Base-by-base conservation (phyloP, 2,888 invertebrate species). In the Tiliacea aurago region DNA sequence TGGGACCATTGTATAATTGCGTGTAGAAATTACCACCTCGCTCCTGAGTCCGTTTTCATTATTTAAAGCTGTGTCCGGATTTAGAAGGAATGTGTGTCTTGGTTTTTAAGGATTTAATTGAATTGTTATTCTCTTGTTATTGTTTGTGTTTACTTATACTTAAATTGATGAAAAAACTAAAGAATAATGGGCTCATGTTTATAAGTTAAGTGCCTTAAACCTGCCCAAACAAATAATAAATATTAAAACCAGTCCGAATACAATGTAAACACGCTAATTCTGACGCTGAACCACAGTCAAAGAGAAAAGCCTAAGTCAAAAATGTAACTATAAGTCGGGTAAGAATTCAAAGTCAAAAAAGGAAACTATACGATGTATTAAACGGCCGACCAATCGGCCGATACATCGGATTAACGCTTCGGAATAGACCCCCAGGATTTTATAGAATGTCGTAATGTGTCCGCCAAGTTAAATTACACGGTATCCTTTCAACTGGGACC, bases 1-100 rank as follows among this genome's bases (percentile, higher is more conserved):
- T 83, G 83, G 80, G 75, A 73, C 82, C 78, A 71, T 81, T 83
- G 86, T 83, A 82, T 85, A 87, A 90, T 90, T 87, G 85, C 83
- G 76, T 87, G 86, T 86, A 85, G 78, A 84, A 86, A 84, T 89
- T 85, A 85, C 70, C 78, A 72, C 70, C 76, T 62, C 15, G 69
- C 81, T 62, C 58, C 77, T 73, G 72, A 62, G 65, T 66, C 65
- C 70, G 64, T 81, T 70, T 84, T 80, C 80, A 73, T 82, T 80
- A 80, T 61, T 74, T 65, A 64, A 66, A 69, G 56, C 37, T 23
- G 37, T 68, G 72, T 61, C 47, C 18, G 45, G 65, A 68, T 82
- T 78, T 69, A 61, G 49, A 68, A 13, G 13, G 43, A 64, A 76
- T 37, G 18, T 23, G 28, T 59, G 20, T 55, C 61, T 58, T 64